phyloP scores from a whole-genome alignment of 2,797 vertebrate species.

The Sebastes hopkinsi region DNA sequence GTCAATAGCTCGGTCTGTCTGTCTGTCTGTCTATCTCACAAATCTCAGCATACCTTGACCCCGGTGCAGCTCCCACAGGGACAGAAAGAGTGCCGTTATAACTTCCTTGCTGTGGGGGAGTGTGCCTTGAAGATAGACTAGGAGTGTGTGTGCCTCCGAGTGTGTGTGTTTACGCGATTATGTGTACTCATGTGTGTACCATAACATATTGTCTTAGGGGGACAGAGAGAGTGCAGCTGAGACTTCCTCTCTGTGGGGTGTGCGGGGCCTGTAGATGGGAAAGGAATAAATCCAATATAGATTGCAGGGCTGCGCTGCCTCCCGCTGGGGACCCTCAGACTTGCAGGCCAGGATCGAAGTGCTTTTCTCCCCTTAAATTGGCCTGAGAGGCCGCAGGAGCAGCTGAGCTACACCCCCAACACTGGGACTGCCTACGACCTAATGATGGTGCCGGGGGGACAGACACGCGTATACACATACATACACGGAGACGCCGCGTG shows the following conservation, averaged over 20 bases:
- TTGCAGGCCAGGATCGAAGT: conserved; percentile 81
- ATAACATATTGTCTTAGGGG: conserved; percentile 79
- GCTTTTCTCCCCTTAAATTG: conserved; percentile 83
- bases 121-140: conserved; percentile 68
- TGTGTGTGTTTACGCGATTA: conserved; percentile 69
- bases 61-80: conserved; percentile 68
- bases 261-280: conserved; percentile 79
- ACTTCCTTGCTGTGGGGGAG: conserved; percentile 83
- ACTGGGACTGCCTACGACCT: conserved; percentile 73
- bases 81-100: conserved; percentile 75
- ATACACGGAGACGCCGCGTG: conserved; percentile 3
- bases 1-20: conserved; percentile 21
- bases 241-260: conserved; percentile 82
- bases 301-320: conserved; percentile 83
- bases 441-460: conserved; percentile 71
- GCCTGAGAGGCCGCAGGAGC: conserved; percentile 70
- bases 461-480: conserved; percentile 33
- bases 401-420: conserved; percentile 63
- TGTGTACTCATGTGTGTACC: conserved; percentile 72
- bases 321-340: conserved; percentile 82
- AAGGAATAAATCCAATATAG: conserved; percentile 88
- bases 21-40: conserved; percentile 49
- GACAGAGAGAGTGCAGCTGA: conserved; percentile 69
- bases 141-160: conserved; percentile 48
- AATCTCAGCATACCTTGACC: conserved; percentile 71